Conservation (phyloP, 2,797 vertebrate species). For the Kryptopterus vitreolus region DNA sequence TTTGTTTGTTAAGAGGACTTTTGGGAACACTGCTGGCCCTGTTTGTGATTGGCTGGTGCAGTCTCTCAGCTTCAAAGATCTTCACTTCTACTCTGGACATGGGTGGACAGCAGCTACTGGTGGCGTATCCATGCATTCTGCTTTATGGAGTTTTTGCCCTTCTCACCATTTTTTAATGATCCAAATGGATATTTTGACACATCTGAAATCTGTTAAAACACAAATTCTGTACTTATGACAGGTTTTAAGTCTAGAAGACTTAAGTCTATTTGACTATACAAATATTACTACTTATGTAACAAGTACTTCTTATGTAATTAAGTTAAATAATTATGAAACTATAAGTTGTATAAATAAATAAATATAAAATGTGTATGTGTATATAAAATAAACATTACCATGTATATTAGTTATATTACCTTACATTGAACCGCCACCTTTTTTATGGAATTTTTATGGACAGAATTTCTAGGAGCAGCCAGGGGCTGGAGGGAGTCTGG, state of each 20-base stretch:
- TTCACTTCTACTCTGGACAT: constrained; percentile 81
- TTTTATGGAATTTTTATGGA: too few relatives aligned
- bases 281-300: not conserved
- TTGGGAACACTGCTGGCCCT: constrained; percentile 70
- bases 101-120: constrained; percentile 82
- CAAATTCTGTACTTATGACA: not conserved
- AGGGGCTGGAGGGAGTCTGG: too few relatives aligned
- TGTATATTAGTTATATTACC: too few relatives aligned
- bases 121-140: constrained; percentile 82
- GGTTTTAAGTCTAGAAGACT: not conserved
- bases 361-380: too few relatives aligned
- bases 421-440: too few relatives aligned
- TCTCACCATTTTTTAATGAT: constrained; percentile 79
- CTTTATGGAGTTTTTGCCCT: constrained; percentile 84
- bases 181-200: not conserved
- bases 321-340: too few relatives aligned
- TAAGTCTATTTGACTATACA: not conserved
- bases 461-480: too few relatives aligned
- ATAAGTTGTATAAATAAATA: too few relatives aligned
- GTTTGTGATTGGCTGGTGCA: constrained; percentile 79
- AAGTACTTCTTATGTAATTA: too few relatives aligned
- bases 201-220: not conserved
- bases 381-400: constrained; percentile 2
- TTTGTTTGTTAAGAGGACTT: constrained; percentile 66
- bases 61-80: constrained; percentile 85